A percentile compares a stretch with the other conserved stretches of the same genome.
phyloP scores from a whole-genome alignment of 2,888 invertebrate species.

The Apotomis betuletana region DNA sequence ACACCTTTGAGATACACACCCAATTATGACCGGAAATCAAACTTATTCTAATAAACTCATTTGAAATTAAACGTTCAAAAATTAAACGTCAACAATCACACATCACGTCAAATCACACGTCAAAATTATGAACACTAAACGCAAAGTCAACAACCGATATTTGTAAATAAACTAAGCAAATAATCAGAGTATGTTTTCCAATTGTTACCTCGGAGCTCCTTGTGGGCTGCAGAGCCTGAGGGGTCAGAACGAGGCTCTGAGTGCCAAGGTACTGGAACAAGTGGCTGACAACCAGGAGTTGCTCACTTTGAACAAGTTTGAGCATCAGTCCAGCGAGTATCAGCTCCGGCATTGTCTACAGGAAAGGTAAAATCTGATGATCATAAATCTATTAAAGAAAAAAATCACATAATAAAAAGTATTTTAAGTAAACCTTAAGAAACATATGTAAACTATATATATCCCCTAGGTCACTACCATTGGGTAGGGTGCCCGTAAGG shows the following conservation, averaged over 20 bases:
- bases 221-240: conserved; percentile 55
- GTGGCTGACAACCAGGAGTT: conserved; percentile 69
- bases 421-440: too few species aligned
- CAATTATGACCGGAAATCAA: too few species aligned
- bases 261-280: conserved; percentile 65
- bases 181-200: conserved; percentile 54
- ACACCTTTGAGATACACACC: too few species aligned
- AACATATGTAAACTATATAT: too few species aligned
- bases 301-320: conserved; percentile 68
- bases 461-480: too few species aligned
- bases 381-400: too few species aligned
- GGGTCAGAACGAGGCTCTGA: conserved; percentile 59
- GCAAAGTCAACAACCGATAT: background rate
- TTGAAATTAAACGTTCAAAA: background rate
- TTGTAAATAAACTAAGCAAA: conserved; percentile 1
- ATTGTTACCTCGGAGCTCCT: conserved; percentile 59
- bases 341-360: conserved; percentile 64
- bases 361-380: conserved; percentile 56
- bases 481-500: too few species aligned
- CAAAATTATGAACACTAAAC: conserved; percentile 3
- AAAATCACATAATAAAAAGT: too few species aligned
- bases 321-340: conserved; percentile 68
- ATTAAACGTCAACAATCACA: conserved; percentile 9
- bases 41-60: too few species aligned
- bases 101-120: too few species aligned